Evolutionary conservation across 2,888 invertebrate genomes (phyloP).

Genomic region (Stictocephala bisonia): DNA sequence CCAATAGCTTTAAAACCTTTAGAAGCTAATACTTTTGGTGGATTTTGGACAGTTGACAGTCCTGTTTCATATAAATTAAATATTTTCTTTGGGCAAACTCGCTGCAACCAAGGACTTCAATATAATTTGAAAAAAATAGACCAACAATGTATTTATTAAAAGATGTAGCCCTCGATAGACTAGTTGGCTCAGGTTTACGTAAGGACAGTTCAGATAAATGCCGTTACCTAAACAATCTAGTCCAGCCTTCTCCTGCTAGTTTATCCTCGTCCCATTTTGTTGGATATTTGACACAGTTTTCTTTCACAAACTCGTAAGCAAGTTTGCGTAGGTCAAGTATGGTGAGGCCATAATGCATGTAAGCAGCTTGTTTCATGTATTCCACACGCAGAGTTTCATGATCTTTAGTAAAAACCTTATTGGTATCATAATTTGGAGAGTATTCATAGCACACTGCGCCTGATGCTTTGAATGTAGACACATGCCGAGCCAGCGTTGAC

Average conservation of each 20-base stretch:
- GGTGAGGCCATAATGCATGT: slow-evolving; percentile 49
- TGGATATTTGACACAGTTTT: slow-evolving; percentile 49
- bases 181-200: slow-evolving; percentile 48
- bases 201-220: slow-evolving; percentile 41
- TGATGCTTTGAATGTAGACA: slow-evolving; percentile 33
- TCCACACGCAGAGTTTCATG: slow-evolving; percentile 41
- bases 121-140: slow-evolving; percentile 35
- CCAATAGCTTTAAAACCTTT: slow-evolving; percentile 64
- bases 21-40: slow-evolving; percentile 61
- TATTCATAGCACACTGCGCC: slow-evolving; percentile 1
- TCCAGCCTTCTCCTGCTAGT: slow-evolving; percentile 52
- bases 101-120: slow-evolving; percentile 23
- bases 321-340: slow-evolving; percentile 47
- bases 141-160: slow-evolving; percentile 46
- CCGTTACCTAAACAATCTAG: slow-evolving; percentile 49
- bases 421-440: slow-evolving; percentile 24
- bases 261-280: slow-evolving; percentile 49
- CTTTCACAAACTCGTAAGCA: slow-evolving; percentile 53
- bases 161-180: slow-evolving; percentile 44
- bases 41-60: slow-evolving; percentile 63
- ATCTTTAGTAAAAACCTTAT: slow-evolving; percentile 39
- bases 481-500: slow-evolving; percentile 31
- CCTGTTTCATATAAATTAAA: slow-evolving; percentile 64
- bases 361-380: slow-evolving; percentile 48
- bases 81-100: slow-evolving; percentile 54